Evolutionary conservation across 2,113 vertebrate species (phyloP).

Genomic region (Balaeniceps rex): DNA sequence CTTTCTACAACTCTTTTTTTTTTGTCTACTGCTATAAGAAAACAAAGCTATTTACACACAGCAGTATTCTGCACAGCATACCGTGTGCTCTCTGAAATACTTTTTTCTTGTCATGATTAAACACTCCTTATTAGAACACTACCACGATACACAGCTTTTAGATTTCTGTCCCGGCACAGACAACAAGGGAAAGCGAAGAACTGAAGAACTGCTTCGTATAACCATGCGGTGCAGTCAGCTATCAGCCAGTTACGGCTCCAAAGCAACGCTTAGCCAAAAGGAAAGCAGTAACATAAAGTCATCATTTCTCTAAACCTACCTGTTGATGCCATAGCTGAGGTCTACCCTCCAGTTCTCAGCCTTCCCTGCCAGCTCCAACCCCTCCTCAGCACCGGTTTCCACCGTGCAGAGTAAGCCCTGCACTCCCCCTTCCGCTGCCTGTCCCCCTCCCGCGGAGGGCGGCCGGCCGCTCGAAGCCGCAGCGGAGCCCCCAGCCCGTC

Average conservation of each 20-base stretch:
- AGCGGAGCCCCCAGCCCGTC: neutral
- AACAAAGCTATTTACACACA: neutral
- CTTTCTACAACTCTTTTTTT: rapidly evolving
- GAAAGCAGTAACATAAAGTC: neutral
- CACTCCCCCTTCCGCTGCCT: no score
- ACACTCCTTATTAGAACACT: neutral
- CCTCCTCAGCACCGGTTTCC: rapidly evolving
- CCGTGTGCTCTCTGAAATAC: neutral
- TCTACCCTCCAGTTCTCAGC: neutral
- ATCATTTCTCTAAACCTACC: neutral
- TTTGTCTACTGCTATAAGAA: neutral
- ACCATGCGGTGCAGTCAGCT: rapidly evolving
- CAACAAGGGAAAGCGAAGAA: neutral
- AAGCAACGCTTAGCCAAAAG: neutral
- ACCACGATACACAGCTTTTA: neutral
- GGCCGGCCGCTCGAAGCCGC: no score
- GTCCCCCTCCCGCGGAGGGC: no score
- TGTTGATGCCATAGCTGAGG: neutral
- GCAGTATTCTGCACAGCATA: neutral
- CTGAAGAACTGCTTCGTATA: neutral
- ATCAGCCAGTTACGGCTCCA: neutral
- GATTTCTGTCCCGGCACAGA: neutral
- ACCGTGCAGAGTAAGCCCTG: rapidly evolving
- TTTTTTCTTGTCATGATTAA: neutral
- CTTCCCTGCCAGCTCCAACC: neutral